A percentile compares a stretch with the other conserved stretches of the same genome.
Conservation (phyloP, 1,140 invertebrate genomes). For the Calycopis cecrops region DNA sequence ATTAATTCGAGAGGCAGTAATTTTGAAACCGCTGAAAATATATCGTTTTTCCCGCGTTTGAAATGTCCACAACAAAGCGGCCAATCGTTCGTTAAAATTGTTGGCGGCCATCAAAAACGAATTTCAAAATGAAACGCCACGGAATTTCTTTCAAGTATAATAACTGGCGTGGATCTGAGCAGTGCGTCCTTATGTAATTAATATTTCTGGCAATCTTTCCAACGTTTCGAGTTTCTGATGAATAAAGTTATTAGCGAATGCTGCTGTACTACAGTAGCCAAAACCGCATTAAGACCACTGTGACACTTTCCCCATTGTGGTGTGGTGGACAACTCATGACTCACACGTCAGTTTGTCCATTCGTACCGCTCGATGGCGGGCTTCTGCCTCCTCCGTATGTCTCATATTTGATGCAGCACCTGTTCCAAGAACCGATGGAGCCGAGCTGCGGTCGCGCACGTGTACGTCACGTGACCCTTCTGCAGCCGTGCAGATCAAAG, state of each 20-base stretch:
- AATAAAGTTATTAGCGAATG: no score
- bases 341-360: no score
- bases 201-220: not conserved
- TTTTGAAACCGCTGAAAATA: slow-evolving; percentile 43
- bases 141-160: slow-evolving; percentile 6
- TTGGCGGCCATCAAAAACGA: slow-evolving; percentile 10
- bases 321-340: no score
- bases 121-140: slow-evolving; percentile 11
- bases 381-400: no score
- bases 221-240: not conserved
- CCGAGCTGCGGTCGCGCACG: not conserved
- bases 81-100: slow-evolving; percentile 54
- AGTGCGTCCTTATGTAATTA: not conserved
- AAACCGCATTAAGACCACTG: no score
- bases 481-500: not conserved
- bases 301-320: not conserved
- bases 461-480: not conserved
- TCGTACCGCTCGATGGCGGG: no score
- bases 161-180: not conserved
- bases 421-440: not conserved
- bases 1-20: slow-evolving; percentile 43
- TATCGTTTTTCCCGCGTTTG: slow-evolving; percentile 37
- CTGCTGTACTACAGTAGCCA: no score
- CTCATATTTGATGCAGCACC: not conserved
- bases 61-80: slow-evolving; percentile 43